phyloP scores from a whole-genome alignment of 2,888 invertebrate genomes.

The Eudasyphora cyanicolor region DNA sequence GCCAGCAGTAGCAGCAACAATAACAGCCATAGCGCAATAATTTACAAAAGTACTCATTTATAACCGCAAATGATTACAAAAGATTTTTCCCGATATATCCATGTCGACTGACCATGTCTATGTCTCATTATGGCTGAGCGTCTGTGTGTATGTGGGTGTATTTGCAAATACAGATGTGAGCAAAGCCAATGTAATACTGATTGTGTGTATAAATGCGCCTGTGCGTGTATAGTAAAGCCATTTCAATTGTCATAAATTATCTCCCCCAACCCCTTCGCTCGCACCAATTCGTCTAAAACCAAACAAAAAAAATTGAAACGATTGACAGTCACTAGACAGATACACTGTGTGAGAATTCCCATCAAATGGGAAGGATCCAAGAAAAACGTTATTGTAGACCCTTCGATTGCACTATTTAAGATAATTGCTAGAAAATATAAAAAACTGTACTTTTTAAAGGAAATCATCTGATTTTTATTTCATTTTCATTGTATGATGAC shows the following conservation, averaged over 20 bases:
- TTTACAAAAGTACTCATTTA: conserved; percentile 43
- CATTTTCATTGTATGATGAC: no score
- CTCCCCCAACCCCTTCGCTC: conserved; percentile 22
- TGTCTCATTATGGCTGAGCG: background rate
- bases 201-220: conserved; percentile 7
- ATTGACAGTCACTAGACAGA: conserved; percentile 21
- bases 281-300: background rate
- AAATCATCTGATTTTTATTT: no score
- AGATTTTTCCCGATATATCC: conserved; percentile 30
- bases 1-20: no score
- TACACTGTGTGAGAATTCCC: background rate
- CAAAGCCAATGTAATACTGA: background rate
- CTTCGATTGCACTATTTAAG: no score
- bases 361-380: conserved; percentile 4
- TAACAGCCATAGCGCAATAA: conserved; percentile 3
- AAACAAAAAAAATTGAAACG: conserved; percentile 14
- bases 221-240: conserved; percentile 32
- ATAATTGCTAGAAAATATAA: no score
- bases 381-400: no score
- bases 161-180: no score
- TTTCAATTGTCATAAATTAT: conserved; percentile 57
- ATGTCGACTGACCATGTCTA: background rate
- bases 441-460: no score
- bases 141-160: background rate
- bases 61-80: conserved; percentile 46